phyloP scores from a whole-genome alignment of 1,140 invertebrate species.

The Ganaspis sp. region DNA sequence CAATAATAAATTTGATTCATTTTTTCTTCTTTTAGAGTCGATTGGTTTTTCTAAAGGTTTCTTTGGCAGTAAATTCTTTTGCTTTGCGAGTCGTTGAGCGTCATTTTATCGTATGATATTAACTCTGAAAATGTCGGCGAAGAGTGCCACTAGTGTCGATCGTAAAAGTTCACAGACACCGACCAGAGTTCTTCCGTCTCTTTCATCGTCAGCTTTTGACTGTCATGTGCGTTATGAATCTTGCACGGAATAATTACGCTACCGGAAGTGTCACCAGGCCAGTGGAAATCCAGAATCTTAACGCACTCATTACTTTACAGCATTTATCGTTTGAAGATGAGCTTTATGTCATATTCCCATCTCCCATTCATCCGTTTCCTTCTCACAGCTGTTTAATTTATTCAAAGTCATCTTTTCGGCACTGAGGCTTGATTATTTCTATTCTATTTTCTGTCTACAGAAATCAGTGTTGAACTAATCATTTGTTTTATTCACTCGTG shows the following conservation, averaged over 20 bases:
- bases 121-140: slow-evolving; percentile 49
- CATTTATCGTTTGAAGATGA: slow-evolving; percentile 13
- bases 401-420: too few species aligned
- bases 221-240: slow-evolving; percentile 36
- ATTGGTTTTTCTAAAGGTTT: not conserved
- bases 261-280: not conserved
- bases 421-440: too few species aligned
- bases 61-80: not conserved
- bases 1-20: too few species aligned
- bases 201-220: slow-evolving; percentile 47
- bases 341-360: not conserved
- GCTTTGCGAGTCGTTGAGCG: slow-evolving; percentile 54
- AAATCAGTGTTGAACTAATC: too few species aligned
- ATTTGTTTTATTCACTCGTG: too few species aligned
- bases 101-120: slow-evolving; percentile 62
- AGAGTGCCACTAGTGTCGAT: slow-evolving; percentile 41
- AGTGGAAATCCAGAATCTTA: not conserved
- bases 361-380: too few species aligned
- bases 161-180: slow-evolving; percentile 57
- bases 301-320: not conserved
- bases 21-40: not conserved
- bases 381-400: too few species aligned
- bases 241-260: slow-evolving; percentile 8
- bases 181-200: slow-evolving; percentile 47
- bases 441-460: too few species aligned